Evolutionary conservation across 2,888 invertebrate genomes (phyloP).

Genomic region (Ferrisia virgata): DNA sequence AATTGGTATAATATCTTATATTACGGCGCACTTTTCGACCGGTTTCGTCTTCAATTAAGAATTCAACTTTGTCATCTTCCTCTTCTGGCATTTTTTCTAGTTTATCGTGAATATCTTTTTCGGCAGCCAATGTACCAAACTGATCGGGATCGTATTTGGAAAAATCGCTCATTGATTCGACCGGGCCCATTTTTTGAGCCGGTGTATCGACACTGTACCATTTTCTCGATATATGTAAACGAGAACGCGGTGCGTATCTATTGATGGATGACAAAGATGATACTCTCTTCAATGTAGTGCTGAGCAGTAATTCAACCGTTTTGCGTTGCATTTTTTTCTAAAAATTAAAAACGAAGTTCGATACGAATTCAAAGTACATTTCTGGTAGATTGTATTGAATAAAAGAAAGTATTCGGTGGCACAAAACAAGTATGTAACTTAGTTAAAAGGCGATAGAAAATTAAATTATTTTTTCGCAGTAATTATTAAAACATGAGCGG

Average conservation of each 20-base stretch:
- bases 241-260: neutral
- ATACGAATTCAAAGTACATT: neutral
- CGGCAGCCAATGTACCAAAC: neutral
- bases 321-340: neutral
- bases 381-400: no score
- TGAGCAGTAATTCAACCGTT: neutral
- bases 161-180: slow-evolving; percentile 3
- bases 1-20: neutral
- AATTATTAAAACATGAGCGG: no score
- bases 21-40: slow-evolving; percentile 31
- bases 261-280: neutral
- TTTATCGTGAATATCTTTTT: neutral
- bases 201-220: neutral
- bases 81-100: slow-evolving; percentile 36
- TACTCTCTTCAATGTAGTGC: neutral
- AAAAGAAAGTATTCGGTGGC: no score
- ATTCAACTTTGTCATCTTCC: slow-evolving; percentile 27
- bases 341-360: neutral
- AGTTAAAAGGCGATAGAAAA: no score
- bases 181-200: neutral
- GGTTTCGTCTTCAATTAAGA: neutral
- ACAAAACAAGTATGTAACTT: no score
- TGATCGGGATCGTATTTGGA: neutral
- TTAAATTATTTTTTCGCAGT: no score
- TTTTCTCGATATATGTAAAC: neutral